Conservation (phyloP, 2,888 invertebrate species). For the Bimastos eiseni region DNA sequence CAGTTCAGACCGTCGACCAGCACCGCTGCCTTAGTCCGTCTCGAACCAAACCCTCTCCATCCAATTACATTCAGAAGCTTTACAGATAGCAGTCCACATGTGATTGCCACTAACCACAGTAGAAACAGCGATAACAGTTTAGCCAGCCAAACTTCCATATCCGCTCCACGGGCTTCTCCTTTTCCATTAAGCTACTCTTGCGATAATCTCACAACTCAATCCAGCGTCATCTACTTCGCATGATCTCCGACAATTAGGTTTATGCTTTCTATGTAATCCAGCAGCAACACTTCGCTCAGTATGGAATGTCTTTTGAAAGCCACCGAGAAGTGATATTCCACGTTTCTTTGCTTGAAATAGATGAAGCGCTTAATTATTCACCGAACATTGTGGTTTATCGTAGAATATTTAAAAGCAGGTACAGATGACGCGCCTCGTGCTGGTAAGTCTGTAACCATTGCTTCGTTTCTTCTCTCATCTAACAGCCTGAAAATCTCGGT, state of each 20-base stretch:
- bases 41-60: background rate
- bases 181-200: background rate
- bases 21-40: background rate
- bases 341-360: no score
- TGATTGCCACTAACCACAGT: slow-evolving; percentile 13
- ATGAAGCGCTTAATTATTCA: no score
- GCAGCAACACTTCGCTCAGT: background rate
- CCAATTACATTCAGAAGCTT: background rate
- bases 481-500: no score
- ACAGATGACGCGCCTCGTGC: no score
- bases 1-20: slow-evolving; percentile 46
- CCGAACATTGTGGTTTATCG: no score
- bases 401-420: no score
- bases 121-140: background rate
- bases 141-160: slow-evolving; percentile 13
- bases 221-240: background rate
- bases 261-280: background rate
- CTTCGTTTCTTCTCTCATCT: no score
- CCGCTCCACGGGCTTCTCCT: background rate
- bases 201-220: background rate
- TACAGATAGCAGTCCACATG: slow-evolving; percentile 20
- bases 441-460: no score
- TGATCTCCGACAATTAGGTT: background rate
- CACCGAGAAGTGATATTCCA: background rate
- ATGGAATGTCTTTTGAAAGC: background rate